phyloP scores from a whole-genome alignment of 1,140 invertebrate species.

The Cyclargus thomasi region DNA sequence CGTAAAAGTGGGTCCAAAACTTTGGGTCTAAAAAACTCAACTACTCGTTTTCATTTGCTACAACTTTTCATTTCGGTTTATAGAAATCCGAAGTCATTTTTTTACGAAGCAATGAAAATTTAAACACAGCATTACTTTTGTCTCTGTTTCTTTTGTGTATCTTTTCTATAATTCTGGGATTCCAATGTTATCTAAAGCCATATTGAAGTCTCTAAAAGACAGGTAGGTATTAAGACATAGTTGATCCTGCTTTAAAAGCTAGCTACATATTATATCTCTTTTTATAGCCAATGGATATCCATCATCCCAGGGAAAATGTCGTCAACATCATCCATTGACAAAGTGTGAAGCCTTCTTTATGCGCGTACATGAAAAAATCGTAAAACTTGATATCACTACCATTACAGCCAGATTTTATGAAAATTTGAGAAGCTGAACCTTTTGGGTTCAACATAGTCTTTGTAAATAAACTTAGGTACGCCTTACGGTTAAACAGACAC shows the following conservation, averaged over 20 bases:
- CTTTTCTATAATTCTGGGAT: not conserved
- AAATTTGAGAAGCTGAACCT: not conserved
- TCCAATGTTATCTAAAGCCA: no score
- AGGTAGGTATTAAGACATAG: no score
- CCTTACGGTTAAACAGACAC: no score
- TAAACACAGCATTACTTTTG: not conserved
- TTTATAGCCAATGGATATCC: not conserved
- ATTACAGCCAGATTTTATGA: not conserved
- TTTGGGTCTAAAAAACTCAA: no score
- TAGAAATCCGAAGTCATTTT: not conserved
- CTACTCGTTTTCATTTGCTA: not conserved
- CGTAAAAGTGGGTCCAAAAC: no score
- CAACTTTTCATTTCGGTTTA: not conserved
- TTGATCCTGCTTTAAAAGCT: not conserved
- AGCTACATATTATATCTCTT: not conserved
- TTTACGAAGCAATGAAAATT: not conserved
- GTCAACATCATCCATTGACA: not conserved
- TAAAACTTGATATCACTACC: not conserved
- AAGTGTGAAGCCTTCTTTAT: not conserved
- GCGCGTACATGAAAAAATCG: not conserved
- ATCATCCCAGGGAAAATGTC: not conserved
- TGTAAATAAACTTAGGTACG: not conserved
- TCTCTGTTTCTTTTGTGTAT: not conserved
- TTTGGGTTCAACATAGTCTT: not conserved
- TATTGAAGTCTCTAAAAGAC: no score